Percentiles rank a stretch among this genome's conserved stretches.
phyloP scores from a whole-genome alignment of 1,140 invertebrate species.

The Portunus trituberculatus region DNA sequence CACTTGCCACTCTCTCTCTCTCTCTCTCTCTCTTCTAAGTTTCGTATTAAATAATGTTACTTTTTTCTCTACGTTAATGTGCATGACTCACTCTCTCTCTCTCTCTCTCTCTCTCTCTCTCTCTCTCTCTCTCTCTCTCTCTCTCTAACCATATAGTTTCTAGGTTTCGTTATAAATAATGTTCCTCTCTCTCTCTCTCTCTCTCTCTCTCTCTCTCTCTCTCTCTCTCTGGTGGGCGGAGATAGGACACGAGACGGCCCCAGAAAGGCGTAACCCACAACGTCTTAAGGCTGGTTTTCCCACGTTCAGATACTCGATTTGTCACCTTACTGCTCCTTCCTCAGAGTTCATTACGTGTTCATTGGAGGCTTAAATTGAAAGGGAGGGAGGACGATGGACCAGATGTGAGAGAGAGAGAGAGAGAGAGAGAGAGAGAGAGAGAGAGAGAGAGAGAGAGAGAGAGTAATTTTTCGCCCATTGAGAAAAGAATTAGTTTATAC shows the following conservation, averaged over 20 bases:
- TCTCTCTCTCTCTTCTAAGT: neutral
- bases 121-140: no score
- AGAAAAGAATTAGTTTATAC: no score
- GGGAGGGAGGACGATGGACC: neutral
- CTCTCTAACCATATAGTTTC: no score
- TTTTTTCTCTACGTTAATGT: neutral
- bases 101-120: no score
- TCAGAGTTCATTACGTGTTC: neutral
- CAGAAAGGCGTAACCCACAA: neutral
- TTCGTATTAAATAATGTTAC: no score
- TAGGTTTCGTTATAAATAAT: no score
- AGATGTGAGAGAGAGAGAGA: no score
- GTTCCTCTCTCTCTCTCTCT: neutral
- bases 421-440: neutral
- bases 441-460: neutral
- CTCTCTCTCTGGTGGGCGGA: neutral
- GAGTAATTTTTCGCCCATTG: neutral
- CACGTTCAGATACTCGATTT: neutral
- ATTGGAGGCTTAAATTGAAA: neutral
- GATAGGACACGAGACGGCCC: neutral
- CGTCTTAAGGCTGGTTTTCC: neutral
- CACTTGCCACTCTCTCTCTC: no score
- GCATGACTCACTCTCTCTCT: no score
- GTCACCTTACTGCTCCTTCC: neutral
- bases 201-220: conserved; percentile 8